Conservation (phyloP, 1,140 invertebrate species). For the Cydia pomonella region DNA sequence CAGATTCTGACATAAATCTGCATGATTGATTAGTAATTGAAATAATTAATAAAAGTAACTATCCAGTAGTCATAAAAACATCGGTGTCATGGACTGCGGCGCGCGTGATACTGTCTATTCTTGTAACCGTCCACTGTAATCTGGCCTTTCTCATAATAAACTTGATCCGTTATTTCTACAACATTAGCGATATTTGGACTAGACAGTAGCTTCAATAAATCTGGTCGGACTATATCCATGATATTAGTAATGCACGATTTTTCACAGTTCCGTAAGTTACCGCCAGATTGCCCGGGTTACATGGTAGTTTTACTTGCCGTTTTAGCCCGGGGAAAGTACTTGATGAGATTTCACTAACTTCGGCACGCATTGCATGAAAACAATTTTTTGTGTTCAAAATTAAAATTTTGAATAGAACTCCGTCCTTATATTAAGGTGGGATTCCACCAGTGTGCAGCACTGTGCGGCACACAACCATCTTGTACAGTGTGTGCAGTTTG, state of each 20-base stretch:
- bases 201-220: constrained; percentile 36
- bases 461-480: no score
- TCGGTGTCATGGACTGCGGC: constrained; percentile 59
- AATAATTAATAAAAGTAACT: constrained; percentile 39
- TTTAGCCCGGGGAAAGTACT: constrained; percentile 49
- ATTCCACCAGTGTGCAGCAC: no score
- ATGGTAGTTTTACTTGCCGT: constrained; percentile 42
- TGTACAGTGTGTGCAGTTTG: no score
- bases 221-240: constrained; percentile 42
- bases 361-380: constrained; percentile 34
- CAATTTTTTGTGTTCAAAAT: no score
- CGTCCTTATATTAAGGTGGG: no score
- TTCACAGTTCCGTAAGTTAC: constrained; percentile 41
- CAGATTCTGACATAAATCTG: background rate
- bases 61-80: constrained; percentile 51
- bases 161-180: constrained; percentile 38
- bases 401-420: background rate
- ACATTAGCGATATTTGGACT: constrained; percentile 38
- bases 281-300: constrained; percentile 41
- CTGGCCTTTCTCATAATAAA: constrained; percentile 37
- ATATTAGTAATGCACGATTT: constrained; percentile 62
- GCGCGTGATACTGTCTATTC: constrained; percentile 58
- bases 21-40: background rate
- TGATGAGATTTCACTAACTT: constrained; percentile 40
- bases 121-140: constrained; percentile 38